phyloP scores from a whole-genome alignment of 2,797 vertebrate genomes.

The Artibeus jamaicensis region DNA sequence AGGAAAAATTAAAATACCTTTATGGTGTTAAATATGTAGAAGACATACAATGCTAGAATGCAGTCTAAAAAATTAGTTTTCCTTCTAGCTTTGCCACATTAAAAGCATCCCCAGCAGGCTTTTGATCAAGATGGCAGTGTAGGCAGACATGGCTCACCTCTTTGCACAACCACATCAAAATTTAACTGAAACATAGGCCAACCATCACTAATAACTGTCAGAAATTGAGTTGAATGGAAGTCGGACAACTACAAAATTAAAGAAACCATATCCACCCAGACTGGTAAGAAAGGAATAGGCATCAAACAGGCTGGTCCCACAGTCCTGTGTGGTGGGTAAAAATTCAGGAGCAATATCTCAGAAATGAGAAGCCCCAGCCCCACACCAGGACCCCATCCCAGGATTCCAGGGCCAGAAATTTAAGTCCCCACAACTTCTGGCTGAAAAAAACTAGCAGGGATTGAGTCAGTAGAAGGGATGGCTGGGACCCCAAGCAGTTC shows the following conservation, averaged over 20 bases:
- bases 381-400: not conserved
- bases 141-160: too few species aligned
- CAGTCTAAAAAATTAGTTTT: not conserved
- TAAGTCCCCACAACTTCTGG: not conserved
- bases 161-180: too few species aligned
- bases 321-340: not conserved
- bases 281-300: not conserved
- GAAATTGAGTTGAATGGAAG: not conserved
- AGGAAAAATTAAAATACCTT: not conserved
- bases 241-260: not conserved
- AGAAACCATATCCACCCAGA: not conserved
- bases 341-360: not conserved
- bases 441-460: too few species aligned
- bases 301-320: not conserved
- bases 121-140: too few species aligned
- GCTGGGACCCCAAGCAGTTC: too few species aligned
- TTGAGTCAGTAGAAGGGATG: too few species aligned
- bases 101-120: not conserved
- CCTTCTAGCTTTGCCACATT: not conserved
- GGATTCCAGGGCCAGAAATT: not conserved
- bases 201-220: too few species aligned
- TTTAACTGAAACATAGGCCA: too few species aligned
- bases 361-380: not conserved
- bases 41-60: not conserved
- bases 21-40: not conserved